Conservation (phyloP, 2,888 invertebrate species). For the Sminthurides aquaticus region DNA sequence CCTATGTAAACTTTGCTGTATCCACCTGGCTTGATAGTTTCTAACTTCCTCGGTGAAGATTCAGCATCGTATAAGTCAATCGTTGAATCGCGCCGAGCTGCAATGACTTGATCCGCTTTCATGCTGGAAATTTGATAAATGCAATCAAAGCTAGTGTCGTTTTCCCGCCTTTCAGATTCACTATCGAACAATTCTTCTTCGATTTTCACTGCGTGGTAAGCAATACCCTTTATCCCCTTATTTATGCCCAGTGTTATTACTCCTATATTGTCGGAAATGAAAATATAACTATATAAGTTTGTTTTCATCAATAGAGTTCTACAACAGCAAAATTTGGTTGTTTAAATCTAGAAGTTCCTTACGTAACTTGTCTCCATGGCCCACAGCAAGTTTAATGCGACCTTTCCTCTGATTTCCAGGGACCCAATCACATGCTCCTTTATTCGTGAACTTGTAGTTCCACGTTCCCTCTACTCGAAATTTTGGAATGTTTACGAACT, state of each 20-base stretch:
- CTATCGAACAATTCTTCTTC: constrained; percentile 26
- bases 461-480: constrained; percentile 33
- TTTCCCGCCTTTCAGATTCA: neutral
- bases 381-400: constrained; percentile 21
- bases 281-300: constrained; percentile 20
- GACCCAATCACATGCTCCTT: constrained; percentile 33
- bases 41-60: constrained; percentile 23
- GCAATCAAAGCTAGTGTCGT: constrained; percentile 21
- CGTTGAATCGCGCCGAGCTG: constrained; percentile 31
- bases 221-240: too few relatives aligned
- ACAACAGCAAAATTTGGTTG: too few relatives aligned
- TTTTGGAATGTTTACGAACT: too few relatives aligned
- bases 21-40: too few relatives aligned
- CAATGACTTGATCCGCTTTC: constrained; percentile 23
- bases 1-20: too few relatives aligned
- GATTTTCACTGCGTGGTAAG: too few relatives aligned
- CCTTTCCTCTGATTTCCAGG: neutral
- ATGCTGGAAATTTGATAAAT: constrained; percentile 30
- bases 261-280: too few relatives aligned
- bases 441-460: constrained; percentile 34
- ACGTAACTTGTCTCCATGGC: constrained; percentile 33
- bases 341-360: constrained; percentile 13
- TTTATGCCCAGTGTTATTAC: too few relatives aligned
- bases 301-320: constrained; percentile 11
- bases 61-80: constrained; percentile 32